Evolutionary conservation across 2,888 invertebrate species (phyloP).

Genomic region (Neoaliturus tenellus): DNA sequence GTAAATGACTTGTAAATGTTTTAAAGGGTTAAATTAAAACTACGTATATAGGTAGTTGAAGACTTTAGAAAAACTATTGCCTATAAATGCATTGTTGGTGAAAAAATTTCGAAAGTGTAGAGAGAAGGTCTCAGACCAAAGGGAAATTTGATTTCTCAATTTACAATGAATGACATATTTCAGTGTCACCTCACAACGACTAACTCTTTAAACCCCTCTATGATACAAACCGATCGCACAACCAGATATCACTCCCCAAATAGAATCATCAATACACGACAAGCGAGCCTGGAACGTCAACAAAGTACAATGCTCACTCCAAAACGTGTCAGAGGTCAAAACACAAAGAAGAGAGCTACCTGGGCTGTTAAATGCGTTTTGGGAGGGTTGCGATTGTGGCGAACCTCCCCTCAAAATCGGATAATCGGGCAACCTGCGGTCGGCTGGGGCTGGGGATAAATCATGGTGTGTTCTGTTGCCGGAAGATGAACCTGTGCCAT

Average conservation of each 20-base stretch:
- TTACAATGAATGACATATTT: too few relatives aligned
- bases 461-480: not conserved
- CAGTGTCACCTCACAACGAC: too few relatives aligned
- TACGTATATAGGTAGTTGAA: too few relatives aligned
- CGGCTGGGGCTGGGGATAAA: not conserved
- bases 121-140: too few relatives aligned
- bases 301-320: not conserved
- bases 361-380: not conserved
- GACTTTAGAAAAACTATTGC: too few relatives aligned
- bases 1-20: too few relatives aligned
- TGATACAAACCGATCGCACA: not conserved
- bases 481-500: slow-evolving; percentile 7
- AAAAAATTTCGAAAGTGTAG: too few relatives aligned
- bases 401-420: not conserved
- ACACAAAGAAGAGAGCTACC: not conserved
- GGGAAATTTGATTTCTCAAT: too few relatives aligned
- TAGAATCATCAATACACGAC: slow-evolving; percentile 25
- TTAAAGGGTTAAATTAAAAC: too few relatives aligned
- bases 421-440: slow-evolving; percentile 1
- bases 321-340: not conserved
- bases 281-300: not conserved
- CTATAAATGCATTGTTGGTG: too few relatives aligned
- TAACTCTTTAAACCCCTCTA: too few relatives aligned
- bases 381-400: not conserved
- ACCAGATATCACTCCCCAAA: not conserved